Evolutionary conservation across 2,888 invertebrate genomes (phyloP).

Genomic region (Brachypalpus laphriformis): DNA sequence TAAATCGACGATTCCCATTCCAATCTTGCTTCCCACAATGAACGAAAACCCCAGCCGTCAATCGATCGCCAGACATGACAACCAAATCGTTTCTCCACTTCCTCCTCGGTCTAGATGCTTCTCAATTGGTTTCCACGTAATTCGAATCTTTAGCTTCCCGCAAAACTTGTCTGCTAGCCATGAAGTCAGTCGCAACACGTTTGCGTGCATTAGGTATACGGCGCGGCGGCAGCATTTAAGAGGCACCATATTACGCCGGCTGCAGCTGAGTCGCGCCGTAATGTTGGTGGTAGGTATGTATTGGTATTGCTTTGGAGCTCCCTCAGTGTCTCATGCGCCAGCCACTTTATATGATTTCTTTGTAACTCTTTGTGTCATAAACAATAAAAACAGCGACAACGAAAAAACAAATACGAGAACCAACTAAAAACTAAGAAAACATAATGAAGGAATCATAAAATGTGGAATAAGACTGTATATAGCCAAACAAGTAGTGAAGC

Average conservation of each 20-base stretch:
- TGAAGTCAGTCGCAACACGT: constrained; percentile 1
- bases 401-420: constrained; percentile 11
- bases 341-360: constrained; percentile 32
- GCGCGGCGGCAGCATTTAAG: no score
- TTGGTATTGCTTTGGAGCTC: constrained; percentile 6
- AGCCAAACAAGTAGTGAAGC: not conserved
- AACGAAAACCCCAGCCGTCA: not conserved
- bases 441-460: constrained; percentile 10
- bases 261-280: not conserved
- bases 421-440: not conserved
- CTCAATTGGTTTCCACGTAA: constrained; percentile 35
- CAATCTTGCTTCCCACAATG: constrained; percentile 23
- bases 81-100: not conserved
- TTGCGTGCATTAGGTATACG: no score
- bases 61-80: constrained; percentile 44
- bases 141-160: not conserved
- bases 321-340: constrained; percentile 37
- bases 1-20: not conserved
- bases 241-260: constrained; percentile 15
- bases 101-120: not conserved
- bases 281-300: not conserved
- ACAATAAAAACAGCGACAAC: constrained; percentile 20
- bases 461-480: not conserved
- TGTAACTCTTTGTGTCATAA: constrained; percentile 39
- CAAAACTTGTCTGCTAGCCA: constrained; percentile 34